These are phyloP conservation scores for Sus scrofa DNA, from an alignment of 2,113 vertebrate genomes.

Conservation along the genomic window T2T-Sscrofa CM000820.6:41574001-41574500, in stretches of 20 bases:
- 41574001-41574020: background rate
- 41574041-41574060: background rate
- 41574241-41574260: background rate
- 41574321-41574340: background rate
- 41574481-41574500: background rate
- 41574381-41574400: background rate
- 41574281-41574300: background rate
- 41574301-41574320: background rate
- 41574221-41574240: background rate
- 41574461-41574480: background rate
- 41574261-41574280: background rate
- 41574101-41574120: background rate
- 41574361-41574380: background rate
- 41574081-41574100: background rate
- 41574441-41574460: background rate
- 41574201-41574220: background rate
- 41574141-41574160: background rate
- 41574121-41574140: background rate
- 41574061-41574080: background rate
- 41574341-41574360: background rate
- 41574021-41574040: background rate
- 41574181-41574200: background rate
- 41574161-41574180: background rate
- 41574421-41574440: fast-evolving
- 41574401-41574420: background rate